These are phyloP conservation scores for Stomorhina lunata DNA, from an alignment of 2,888 invertebrate species.

Conservation along the genomic window DNA sequence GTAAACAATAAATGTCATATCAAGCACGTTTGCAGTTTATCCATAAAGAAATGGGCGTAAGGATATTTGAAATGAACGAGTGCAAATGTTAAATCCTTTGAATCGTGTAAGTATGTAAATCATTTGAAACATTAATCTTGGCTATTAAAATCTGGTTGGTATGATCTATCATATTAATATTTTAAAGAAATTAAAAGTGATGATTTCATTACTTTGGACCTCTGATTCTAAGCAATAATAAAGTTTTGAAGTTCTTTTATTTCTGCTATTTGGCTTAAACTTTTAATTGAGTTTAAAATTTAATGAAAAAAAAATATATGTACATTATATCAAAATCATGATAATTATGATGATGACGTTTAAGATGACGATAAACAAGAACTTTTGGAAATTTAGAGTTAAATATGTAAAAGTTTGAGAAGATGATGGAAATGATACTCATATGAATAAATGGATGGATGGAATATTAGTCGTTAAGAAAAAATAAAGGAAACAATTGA, in stretches of 20 bases:
- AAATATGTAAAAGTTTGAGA: not conserved
- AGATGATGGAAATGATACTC: too few species aligned
- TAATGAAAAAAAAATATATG: slow-evolving; percentile 68
- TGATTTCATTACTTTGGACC: not conserved
- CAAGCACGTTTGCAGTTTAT: not conserved
- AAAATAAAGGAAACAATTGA: not conserved
- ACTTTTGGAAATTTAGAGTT: slow-evolving; percentile 3
- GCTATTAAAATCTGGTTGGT: too few species aligned
- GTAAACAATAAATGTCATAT: slow-evolving; percentile 43
- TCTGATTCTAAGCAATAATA: not conserved
- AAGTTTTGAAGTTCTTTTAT: not conserved
- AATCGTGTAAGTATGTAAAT: too few species aligned
- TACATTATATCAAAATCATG: not conserved
- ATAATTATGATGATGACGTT: not conserved
- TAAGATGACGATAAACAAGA: not conserved
- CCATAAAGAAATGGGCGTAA: not conserved
- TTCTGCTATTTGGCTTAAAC: slow-evolving; percentile 73
- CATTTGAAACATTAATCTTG: slow-evolving; percentile 19
- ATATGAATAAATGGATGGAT: too few species aligned
- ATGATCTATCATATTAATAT: too few species aligned
- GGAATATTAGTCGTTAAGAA: not conserved
- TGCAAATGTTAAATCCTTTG: not conserved
- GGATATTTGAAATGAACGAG: not conserved
- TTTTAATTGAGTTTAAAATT: slow-evolving; percentile 78
- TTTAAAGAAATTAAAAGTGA: too few species aligned